These are phyloP conservation scores for Lepus europaeus DNA, from an alignment of 2,113 vertebrate species.

Conservation along the genomic window DNA sequence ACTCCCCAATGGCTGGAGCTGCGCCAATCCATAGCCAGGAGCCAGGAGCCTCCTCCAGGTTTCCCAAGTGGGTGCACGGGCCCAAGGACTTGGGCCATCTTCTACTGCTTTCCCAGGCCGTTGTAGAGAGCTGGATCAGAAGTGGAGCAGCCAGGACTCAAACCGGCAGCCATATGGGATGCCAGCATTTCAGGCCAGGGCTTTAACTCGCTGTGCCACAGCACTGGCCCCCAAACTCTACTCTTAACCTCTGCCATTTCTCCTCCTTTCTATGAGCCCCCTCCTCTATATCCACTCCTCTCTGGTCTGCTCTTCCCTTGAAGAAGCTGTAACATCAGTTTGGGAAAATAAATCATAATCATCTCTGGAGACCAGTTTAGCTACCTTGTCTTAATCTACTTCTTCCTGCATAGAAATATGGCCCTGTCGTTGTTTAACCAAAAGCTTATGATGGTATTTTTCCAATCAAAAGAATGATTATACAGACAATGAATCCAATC, in stretches of 20 bases:
- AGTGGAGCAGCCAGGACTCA: too few species aligned
- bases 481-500: neutral
- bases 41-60: too few species aligned
- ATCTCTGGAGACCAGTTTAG: neutral
- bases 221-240: too few species aligned
- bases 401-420: conserved; percentile 33
- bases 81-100: too few species aligned
- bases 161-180: too few species aligned
- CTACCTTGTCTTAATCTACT: conserved; percentile 3
- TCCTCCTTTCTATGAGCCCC: neutral
- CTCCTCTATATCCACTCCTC: neutral
- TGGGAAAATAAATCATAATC: neutral
- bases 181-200: too few species aligned
- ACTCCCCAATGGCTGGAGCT: too few species aligned
- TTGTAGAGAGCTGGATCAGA: too few species aligned
- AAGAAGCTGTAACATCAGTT: conserved; percentile 3
- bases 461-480: neutral
- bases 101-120: too few species aligned
- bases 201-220: too few species aligned
- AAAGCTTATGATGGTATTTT: neutral
- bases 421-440: neutral
- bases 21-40: too few species aligned
- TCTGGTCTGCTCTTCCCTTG: neutral
- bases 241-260: neutral
- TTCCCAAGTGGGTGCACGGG: too few species aligned